Evolutionary conservation across 2,797 vertebrate genomes (phyloP).

Genomic region (Crocodylus rhombifer): DNA sequence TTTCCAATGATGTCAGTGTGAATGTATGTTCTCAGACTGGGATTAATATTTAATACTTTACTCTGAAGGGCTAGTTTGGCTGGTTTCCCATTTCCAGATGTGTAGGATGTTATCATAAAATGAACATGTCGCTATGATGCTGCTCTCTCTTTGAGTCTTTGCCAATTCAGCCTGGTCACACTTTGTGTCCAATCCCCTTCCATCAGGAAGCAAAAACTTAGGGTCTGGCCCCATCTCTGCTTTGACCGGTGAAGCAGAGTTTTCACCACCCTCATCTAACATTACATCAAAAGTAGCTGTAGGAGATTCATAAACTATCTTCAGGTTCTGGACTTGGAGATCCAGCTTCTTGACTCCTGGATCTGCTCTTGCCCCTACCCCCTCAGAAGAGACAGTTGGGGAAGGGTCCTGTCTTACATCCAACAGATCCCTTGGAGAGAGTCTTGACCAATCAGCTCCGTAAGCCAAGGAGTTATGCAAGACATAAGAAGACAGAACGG

Average conservation of each 20-base stretch:
- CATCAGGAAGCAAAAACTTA: not conserved
- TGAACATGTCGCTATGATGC: conserved; percentile 92
- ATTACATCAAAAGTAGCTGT: conserved; percentile 85
- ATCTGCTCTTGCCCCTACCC: not conserved
- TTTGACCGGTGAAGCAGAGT: conserved; percentile 61
- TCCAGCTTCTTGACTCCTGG: not conserved
- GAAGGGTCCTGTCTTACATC: not conserved
- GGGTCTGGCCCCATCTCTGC: not conserved
- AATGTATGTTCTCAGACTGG: not conserved
- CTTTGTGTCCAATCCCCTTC: not conserved
- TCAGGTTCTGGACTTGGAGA: conserved; percentile 76
- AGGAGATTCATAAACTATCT: conserved; percentile 87
- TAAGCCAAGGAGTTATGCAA: conserved; percentile 93
- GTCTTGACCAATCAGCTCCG: conserved; percentile 93
- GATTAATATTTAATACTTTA: not conserved
- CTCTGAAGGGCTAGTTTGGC: not conserved
- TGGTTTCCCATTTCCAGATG: conserved; percentile 93
- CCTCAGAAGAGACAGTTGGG: not conserved
- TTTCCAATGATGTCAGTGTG: not conserved
- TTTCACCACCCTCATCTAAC: conserved; percentile 82
- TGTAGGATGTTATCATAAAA: conserved; percentile 95
- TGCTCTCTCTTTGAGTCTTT: conserved; percentile 60
- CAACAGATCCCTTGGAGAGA: conserved; percentile 39
- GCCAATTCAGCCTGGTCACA: not conserved
- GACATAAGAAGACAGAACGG: conserved; percentile 86